phyloP scores from a whole-genome alignment of 2,888 invertebrate species.

The Latrodectus hesperus region DNA sequence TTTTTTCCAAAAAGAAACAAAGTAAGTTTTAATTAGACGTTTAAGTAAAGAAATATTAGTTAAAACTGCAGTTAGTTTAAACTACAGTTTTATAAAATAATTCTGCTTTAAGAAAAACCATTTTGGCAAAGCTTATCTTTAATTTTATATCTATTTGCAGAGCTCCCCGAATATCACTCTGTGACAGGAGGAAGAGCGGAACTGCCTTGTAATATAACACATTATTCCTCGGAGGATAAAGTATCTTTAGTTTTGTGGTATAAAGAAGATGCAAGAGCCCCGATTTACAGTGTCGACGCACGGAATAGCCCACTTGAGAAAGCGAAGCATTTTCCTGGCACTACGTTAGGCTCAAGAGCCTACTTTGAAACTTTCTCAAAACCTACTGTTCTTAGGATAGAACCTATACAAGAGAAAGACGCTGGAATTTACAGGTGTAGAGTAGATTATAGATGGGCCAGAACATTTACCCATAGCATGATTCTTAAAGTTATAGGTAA shows the following conservation, averaged over 20 bases:
- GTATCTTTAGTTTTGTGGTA: constrained; percentile 70
- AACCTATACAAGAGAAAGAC: constrained; percentile 67
- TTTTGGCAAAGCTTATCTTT: too few species aligned
- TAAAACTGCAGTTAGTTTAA: too few species aligned
- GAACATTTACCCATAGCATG: constrained; percentile 65
- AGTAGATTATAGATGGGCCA: constrained; percentile 68
- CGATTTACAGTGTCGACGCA: constrained; percentile 68
- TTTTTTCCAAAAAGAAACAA: too few species aligned
- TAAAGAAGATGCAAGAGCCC: constrained; percentile 62
- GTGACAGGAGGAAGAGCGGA: constrained; percentile 67
- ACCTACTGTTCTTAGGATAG: constrained; percentile 59
- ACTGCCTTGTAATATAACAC: constrained; percentile 74
- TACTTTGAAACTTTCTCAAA: constrained; percentile 66
- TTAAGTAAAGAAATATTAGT: too few species aligned
- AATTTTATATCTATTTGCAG: constrained; percentile 18
- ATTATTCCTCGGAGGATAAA: constrained; percentile 65
- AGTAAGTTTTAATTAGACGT: too few species aligned
- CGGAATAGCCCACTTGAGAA: constrained; percentile 65
- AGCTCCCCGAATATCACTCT: constrained; percentile 61
- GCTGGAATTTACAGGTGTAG: constrained; percentile 68
- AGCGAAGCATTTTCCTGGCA: constrained; percentile 67
- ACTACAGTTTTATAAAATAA: too few species aligned
- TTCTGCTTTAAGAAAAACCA: too few species aligned
- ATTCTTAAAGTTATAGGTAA: constrained; percentile 67
- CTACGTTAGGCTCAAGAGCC: constrained; percentile 58